Base-by-base conservation (phyloP, 2,888 invertebrate genomes). In the Parnassius orleans region DNA sequence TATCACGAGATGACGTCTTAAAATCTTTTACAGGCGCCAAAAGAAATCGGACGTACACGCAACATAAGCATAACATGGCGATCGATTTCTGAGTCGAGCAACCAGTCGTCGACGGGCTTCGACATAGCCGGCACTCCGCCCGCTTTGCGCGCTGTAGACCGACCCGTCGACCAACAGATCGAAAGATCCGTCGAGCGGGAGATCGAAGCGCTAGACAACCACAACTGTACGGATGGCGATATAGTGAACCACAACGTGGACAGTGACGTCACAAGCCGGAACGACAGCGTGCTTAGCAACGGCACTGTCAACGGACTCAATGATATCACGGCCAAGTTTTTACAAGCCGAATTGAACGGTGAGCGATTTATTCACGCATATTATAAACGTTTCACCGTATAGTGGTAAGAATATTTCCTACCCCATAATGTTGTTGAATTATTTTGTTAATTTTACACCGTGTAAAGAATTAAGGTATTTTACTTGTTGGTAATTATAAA, bases 61-160 rank as follows among this genome's bases (percentile, higher is more conserved):
- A 86, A 90, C 74, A 84, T 91, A 60, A 92, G 92, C 76, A 90
- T 92, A 64, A 92, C 90, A 0, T 91, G 92, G 91, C 81, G 92
- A 0, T 92, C 92, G 0, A 80, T 92, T 65, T 92, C 92, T 0
- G 92, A 92, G 64, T 91, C 90, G 3, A 88, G 88, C 71, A 91
- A 91, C 77, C 89, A 89, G 53, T 90, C 89, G 1, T 88, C 87
- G 2, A 84, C 80, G 53, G 86, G 85, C 9, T 83, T 88, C 72
- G 85, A 85, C 65, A 68, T 82, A 53, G 73, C 81, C 46, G 82
- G 84, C 68, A 68, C 74, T 24, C 73, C 78, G 2, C 69, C 76
- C 10, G 75, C 76, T 46, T 69, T 71, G 9, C 69, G 73, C 12
- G 63, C 68, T 24, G 73, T 68, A 19, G 57, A 57, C 41, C 63